phyloP scores from a whole-genome alignment of 2,888 invertebrate species.

The Volucella inflata region DNA sequence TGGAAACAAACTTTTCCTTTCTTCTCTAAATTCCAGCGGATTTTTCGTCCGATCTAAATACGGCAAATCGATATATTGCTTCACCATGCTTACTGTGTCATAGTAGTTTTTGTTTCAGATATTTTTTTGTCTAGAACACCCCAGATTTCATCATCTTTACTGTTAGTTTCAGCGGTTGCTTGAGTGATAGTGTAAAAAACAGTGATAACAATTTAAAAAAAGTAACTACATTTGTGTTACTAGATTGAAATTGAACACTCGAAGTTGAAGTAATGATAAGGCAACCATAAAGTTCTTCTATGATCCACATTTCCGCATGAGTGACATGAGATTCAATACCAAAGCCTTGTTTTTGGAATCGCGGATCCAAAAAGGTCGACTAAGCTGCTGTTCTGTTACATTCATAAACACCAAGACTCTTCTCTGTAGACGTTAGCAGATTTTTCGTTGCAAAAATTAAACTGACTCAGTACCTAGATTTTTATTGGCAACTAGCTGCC shows the following conservation, averaged over 20 bases:
- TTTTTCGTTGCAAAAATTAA: conserved; percentile 23
- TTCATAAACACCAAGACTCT: neutral
- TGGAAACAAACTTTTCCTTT: conserved; percentile 25
- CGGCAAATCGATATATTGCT: conserved; percentile 33
- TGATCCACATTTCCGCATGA: conserved; percentile 21
- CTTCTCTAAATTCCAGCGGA: conserved; percentile 17
- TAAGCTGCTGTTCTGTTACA: conserved; percentile 9
- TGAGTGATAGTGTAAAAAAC: conserved; percentile 1
- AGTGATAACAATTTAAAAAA: neutral
- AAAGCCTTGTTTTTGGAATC: conserved; percentile 25
- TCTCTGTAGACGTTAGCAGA: neutral
- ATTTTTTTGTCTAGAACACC: conserved; percentile 24
- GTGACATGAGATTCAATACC: conserved; percentile 6
- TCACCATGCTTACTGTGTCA: conserved; percentile 5
- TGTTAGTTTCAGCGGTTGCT: conserved; percentile 10
- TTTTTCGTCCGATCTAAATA: conserved; percentile 10
- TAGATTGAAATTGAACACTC: conserved; percentile 14
- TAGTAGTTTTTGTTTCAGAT: conserved; percentile 10
- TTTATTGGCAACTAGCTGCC: neutral
- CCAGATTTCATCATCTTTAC: conserved; percentile 22
- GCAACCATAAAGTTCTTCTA: neutral
- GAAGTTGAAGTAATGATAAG: neutral
- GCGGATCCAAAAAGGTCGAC: conserved; percentile 22
- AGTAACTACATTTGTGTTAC: conserved; percentile 13
- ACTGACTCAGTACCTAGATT: conserved; percentile 14